These are phyloP conservation scores for Bembecia ichneumoniformis DNA, from an alignment of 2,888 invertebrate species.

Conservation along the genomic window DNA sequence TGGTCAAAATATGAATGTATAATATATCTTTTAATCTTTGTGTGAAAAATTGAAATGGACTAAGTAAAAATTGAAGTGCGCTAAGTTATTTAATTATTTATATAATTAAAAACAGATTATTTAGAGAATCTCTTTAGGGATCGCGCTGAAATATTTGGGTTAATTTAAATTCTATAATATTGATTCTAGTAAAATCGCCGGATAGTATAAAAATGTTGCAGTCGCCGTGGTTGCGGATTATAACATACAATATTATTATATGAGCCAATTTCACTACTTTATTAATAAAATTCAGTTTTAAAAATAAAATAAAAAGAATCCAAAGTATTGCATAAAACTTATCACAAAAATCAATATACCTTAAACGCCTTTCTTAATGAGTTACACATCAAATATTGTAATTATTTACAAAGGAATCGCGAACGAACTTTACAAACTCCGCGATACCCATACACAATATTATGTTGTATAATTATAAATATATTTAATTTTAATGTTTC, in stretches of 20 bases:
- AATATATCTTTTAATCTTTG: too few species aligned
- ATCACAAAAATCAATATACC: conserved; percentile 46
- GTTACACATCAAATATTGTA: conserved; percentile 27
- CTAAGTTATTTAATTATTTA: too few species aligned
- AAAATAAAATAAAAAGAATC: conserved; percentile 25
- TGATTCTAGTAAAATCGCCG: too few species aligned
- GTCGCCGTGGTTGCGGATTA: conserved; percentile 36
- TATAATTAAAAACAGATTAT: too few species aligned
- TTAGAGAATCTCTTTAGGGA: too few species aligned
- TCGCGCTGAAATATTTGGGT: too few species aligned
- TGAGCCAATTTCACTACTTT: conserved; percentile 2
- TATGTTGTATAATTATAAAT: conserved; percentile 52
- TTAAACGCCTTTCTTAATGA: conserved; percentile 36
- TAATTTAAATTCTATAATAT: too few species aligned
- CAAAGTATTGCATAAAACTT: conserved; percentile 56
- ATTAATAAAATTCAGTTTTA: conserved; percentile 17
- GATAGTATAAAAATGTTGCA: conserved; percentile 8
- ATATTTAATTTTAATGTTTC: conserved; percentile 55
- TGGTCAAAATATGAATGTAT: too few species aligned
- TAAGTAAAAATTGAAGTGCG: too few species aligned
- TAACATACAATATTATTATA: background rate
- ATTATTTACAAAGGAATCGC: conserved; percentile 67
- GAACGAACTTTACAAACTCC: conserved; percentile 49
- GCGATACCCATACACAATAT: conserved; percentile 47
- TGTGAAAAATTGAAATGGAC: too few species aligned